Percentiles rank a stretch among this genome's conserved stretches.
Conservation (phyloP, 2,797 vertebrate genomes). For the Microtus obscurus region DNA sequence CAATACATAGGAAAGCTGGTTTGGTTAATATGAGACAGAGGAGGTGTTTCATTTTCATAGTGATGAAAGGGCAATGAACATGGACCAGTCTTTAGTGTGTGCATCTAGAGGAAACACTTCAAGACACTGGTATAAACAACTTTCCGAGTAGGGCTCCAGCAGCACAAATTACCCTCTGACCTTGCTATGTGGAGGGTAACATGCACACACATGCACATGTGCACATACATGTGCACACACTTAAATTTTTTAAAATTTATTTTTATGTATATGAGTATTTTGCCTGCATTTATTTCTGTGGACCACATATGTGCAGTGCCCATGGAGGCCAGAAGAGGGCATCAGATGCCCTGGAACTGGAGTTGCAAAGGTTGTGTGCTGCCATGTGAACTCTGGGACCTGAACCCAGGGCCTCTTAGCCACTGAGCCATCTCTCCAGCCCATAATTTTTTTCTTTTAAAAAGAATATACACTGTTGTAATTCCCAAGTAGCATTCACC, state of each 20-base stretch:
- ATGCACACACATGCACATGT: background rate
- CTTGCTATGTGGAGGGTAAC: background rate
- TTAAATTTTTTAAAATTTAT: background rate
- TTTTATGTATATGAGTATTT: background rate
- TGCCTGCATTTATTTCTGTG: background rate
- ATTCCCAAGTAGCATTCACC: background rate
- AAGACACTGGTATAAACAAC: too few relatives aligned
- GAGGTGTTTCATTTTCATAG: too few relatives aligned
- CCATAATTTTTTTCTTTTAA: background rate
- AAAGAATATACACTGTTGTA: background rate
- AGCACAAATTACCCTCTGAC: background rate
- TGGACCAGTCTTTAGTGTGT: background rate
- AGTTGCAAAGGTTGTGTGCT: background rate
- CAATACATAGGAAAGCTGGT: background rate
- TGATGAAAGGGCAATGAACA: background rate
- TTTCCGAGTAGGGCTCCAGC: background rate
- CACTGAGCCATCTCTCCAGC: background rate
- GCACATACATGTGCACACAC: background rate
- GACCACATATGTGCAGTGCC: background rate
- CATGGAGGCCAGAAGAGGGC: background rate
- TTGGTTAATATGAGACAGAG: background rate
- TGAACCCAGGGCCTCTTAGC: background rate
- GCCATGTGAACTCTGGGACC: background rate
- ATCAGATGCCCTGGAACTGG: background rate
- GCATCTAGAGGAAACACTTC: background rate